Percentiles rank a stretch among this genome's conserved stretches.
These are phyloP conservation scores for Loris lydekkerianus DNA, from an alignment of 2,797 vertebrate genomes.

Conservation along the genomic window DNA sequence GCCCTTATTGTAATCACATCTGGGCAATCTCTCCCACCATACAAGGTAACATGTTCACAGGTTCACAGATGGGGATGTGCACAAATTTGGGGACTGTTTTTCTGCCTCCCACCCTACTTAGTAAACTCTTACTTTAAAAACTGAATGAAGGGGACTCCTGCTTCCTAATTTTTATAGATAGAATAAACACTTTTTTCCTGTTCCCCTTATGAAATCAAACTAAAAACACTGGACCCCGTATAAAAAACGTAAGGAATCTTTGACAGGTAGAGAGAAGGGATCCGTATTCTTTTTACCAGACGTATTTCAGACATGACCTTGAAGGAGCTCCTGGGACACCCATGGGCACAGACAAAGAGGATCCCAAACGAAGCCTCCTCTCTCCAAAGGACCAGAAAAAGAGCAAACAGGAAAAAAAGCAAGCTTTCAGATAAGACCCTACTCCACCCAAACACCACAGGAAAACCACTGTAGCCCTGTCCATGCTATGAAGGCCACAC, in stretches of 20 bases:
- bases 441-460: neutral
- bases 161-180: neutral
- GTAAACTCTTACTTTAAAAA: neutral
- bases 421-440: neutral
- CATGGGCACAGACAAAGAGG: neutral
- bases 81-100: neutral
- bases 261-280: neutral
- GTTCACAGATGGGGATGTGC: neutral
- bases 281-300: neutral
- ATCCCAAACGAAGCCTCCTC: neutral
- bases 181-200: neutral
- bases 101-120: neutral
- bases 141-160: neutral
- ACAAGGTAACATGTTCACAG: neutral
- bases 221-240: neutral
- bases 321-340: neutral
- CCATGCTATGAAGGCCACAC: neutral
- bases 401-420: neutral
- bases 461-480: neutral
- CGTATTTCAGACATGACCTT: neutral
- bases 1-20: neutral
- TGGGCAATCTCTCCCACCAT: neutral
- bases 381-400: neutral
- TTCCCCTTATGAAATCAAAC: neutral
- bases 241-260: neutral